phyloP scores from a whole-genome alignment of 2,797 vertebrate genomes.

The Hoplostethus atlanticus region DNA sequence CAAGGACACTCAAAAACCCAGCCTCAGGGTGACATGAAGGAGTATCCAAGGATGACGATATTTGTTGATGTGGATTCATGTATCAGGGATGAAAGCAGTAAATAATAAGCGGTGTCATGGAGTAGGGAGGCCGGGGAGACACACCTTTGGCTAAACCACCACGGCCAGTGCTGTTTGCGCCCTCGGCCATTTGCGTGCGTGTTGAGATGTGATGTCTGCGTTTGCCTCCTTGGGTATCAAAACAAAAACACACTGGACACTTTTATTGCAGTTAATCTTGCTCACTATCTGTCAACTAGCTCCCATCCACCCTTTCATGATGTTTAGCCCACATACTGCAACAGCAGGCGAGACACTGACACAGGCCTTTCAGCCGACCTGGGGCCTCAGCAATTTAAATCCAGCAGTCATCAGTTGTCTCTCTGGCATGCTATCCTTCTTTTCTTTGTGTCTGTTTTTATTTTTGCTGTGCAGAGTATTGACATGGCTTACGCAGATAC shows the following conservation, averaged over 20 bases:
- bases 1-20: too few relatives aligned
- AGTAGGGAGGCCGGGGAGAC: too few relatives aligned
- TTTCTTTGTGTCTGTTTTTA: constrained; percentile 27
- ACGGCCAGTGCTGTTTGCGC: too few relatives aligned
- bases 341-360: constrained; percentile 46
- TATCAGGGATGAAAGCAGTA: too few relatives aligned
- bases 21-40: too few relatives aligned
- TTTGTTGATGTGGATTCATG: too few relatives aligned
- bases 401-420: constrained; percentile 49
- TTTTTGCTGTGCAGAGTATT: constrained; percentile 40
- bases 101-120: too few relatives aligned
- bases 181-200: neutral
- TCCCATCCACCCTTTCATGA: constrained; percentile 28
- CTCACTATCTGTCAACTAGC: neutral
- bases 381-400: constrained; percentile 44
- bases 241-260: constrained; percentile 5
- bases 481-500: constrained; percentile 22
- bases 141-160: too few relatives aligned
- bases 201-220: constrained; percentile 16
- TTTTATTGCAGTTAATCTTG: constrained; percentile 22
- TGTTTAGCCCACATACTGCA: constrained; percentile 43
- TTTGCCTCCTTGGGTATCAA: constrained; percentile 33
- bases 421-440: constrained; percentile 11
- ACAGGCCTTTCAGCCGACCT: constrained; percentile 35
- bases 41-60: too few relatives aligned